Evolutionary conservation across 2,797 vertebrate genomes (phyloP), one percentile per base, ranked within the genome.

Genomic region (Denticeps clupeoides): DNA sequence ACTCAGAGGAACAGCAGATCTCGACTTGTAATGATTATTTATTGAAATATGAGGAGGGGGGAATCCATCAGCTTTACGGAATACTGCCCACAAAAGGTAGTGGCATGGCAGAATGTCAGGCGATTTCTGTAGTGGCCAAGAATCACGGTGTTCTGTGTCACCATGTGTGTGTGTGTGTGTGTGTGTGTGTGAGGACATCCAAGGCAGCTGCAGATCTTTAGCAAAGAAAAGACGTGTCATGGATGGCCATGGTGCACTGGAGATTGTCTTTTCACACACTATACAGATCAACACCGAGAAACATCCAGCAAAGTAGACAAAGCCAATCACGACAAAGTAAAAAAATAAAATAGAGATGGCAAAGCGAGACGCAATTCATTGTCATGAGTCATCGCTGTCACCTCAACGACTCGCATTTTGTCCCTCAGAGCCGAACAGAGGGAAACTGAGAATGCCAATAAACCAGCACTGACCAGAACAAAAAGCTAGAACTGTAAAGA

Each of bases 1-100:
- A 19, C 15, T 37, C 33, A 37, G n/a, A 59, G 49, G 63, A 59
- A 56, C 26, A 58, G 16, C 27, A 49, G 47, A 56, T 64, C 68
- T 49, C 63, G 79, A 73, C 81, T 83, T 83, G 83, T 82, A 80
- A 83, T 70, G 81, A 83, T n/a, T n/a, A n/a, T 91, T 89, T 89
- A 90, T 90, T 91, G 85, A 89, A 88, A 85, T 84, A 84, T 78
- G 82, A 87, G 61, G 33, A 5, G 12, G 12, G 29, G 29, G 29
- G 42, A 71, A 69, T 84, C 73, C 80, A 77, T 76, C 72, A 71
- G 80, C 56, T 71, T 56, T 67, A 72, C 82, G 77, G 79, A 83
- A 74, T 64, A 63, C 18, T 38, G 38, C 35, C 35, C 35, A 35
- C 8, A 18, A 38, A 16, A 19, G 15, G 35, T 38, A 19, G 21